Evolutionary conservation across 2,797 vertebrate species (phyloP).

Genomic region (Leucoraja ocellata): DNA sequence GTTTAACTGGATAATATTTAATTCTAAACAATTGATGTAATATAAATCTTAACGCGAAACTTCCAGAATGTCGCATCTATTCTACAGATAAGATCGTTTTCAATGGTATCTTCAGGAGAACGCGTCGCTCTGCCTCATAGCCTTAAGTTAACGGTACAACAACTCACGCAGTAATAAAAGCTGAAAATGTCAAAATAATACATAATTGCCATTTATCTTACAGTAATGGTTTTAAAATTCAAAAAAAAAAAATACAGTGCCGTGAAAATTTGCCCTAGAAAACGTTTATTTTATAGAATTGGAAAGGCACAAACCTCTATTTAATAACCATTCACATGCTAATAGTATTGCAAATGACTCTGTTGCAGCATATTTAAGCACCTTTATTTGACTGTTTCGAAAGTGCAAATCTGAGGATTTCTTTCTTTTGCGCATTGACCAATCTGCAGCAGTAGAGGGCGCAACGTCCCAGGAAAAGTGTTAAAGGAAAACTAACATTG

Average conservation of each 20-base stretch:
- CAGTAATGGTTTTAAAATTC: too few relatives aligned
- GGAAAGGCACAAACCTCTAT: not conserved
- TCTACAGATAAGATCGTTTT: not conserved
- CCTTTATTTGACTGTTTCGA: not conserved
- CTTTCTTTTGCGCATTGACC: not conserved
- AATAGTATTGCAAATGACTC: not conserved
- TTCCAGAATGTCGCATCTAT: not conserved
- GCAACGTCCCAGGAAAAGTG: not conserved
- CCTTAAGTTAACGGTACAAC: not conserved
- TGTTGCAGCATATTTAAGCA: not conserved
- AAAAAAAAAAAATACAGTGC: not conserved
- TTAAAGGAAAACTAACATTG: not conserved
- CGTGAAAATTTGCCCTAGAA: not conserved
- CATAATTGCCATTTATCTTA: too few relatives aligned
- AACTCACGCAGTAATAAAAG: not conserved
- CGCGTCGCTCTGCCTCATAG: not conserved
- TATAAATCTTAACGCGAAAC: not conserved
- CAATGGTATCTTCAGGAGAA: too few relatives aligned
- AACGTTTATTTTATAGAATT: not conserved
- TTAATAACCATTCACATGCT: not conserved
- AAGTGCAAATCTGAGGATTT: not conserved
- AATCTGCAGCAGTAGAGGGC: not conserved
- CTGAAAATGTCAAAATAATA: not conserved
- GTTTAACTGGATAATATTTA: not conserved
- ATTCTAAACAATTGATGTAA: not conserved